Evolutionary conservation across 2,797 vertebrate genomes (phyloP).

Genomic region (Sciurus vulgaris): DNA sequence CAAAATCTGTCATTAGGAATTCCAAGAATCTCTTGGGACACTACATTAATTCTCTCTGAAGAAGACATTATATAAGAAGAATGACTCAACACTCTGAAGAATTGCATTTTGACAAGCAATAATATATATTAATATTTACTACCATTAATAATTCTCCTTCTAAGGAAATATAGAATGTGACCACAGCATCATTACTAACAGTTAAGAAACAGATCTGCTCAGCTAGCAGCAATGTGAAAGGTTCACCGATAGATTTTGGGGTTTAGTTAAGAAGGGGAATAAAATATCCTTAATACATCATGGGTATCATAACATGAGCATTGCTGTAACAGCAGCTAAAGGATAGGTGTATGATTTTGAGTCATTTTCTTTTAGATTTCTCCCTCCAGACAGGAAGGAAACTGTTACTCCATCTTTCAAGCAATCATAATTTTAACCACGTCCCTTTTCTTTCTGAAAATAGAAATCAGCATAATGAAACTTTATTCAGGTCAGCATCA

Average conservation of each 20-base stretch:
- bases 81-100: constrained; percentile 23
- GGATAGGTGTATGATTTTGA: neutral
- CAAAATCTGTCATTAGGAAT: neutral
- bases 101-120: constrained; percentile 11
- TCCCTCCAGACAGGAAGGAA: neutral
- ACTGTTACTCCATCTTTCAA: neutral
- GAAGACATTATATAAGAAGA: neutral
- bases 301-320: neutral
- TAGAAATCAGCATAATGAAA: neutral
- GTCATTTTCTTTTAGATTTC: neutral
- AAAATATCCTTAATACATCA: neutral
- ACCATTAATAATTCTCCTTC: neutral
- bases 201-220: neutral
- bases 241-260: fast-evolving
- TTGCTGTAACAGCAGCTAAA: neutral
- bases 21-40: neutral
- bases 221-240: neutral
- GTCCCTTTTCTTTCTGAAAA: neutral
- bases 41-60: constrained; percentile 30
- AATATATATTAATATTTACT: neutral
- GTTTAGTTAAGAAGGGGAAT: neutral
- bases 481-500: neutral
- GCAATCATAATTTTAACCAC: neutral
- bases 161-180: neutral
- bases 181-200: neutral